Conservation (phyloP, 2,888 invertebrate genomes). For the Macrophya alboannulata region DNA sequence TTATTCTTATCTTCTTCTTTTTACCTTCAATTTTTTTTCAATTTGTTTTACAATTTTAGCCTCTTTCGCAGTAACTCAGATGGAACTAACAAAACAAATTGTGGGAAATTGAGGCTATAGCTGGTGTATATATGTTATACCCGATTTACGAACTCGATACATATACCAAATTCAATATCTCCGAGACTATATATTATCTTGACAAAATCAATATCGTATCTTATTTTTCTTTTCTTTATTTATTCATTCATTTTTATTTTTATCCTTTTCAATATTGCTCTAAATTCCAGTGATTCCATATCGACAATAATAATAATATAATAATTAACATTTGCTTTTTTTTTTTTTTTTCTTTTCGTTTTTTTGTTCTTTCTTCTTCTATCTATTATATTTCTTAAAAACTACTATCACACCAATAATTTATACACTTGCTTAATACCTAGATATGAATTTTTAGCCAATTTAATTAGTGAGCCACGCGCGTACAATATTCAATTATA, state of each 20-base stretch:
- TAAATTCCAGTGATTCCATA: slow-evolving; percentile 33
- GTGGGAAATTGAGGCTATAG: background rate
- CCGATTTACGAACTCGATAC: background rate
- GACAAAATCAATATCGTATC: slow-evolving; percentile 1
- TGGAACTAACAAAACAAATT: background rate
- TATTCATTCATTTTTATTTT: background rate
- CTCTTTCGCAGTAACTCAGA: slow-evolving; percentile 5
- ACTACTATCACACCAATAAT: slow-evolving; percentile 79
- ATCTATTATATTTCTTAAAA: slow-evolving; percentile 73
- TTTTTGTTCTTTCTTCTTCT: slow-evolving; percentile 57
- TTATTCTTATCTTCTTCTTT: background rate
- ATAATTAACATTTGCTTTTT: slow-evolving; percentile 70
- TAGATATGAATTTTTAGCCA: slow-evolving; percentile 68
- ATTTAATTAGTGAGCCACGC: slow-evolving; percentile 54
- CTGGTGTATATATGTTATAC: background rate
- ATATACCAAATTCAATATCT: slow-evolving; percentile 28
- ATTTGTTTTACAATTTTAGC: background rate
- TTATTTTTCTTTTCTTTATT: too few relatives aligned
- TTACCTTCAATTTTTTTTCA: background rate
- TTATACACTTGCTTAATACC: slow-evolving; percentile 75
- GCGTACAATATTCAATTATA: background rate
- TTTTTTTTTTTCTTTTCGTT: too few relatives aligned
- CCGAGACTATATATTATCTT: background rate
- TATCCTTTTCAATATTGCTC: slow-evolving; percentile 1
- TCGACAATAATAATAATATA: slow-evolving; percentile 47